phyloP scores from a whole-genome alignment of 2,113 vertebrate species.

The Pogona vitticeps region DNA sequence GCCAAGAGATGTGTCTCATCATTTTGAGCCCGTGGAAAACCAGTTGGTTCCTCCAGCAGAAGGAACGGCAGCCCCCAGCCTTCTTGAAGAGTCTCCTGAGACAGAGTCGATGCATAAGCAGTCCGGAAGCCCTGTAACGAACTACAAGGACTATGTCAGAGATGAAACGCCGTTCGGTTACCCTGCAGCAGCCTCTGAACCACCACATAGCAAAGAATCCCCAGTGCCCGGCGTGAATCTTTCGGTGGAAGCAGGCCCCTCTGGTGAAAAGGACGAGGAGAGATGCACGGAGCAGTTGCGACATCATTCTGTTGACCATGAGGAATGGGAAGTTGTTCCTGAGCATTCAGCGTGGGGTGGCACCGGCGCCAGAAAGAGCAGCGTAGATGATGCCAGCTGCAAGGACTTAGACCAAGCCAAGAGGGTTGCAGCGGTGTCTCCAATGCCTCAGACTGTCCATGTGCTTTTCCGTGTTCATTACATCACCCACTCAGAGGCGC shows the following conservation, averaged over 20 bases:
- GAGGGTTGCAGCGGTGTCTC: constrained; percentile 72
- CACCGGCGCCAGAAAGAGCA: constrained; percentile 13
- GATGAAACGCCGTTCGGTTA: rapidly evolving
- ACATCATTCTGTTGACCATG: constrained; percentile 32
- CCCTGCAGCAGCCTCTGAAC: neutral
- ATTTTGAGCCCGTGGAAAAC: neutral
- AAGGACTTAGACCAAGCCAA: constrained; percentile 60
- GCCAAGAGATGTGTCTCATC: neutral
- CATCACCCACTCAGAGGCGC: constrained; percentile 72
- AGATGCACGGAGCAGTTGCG: neutral
- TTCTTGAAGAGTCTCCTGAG: neutral
- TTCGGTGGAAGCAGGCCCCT: constrained; percentile 30
- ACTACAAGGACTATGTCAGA: neutral
- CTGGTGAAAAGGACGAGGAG: neutral
- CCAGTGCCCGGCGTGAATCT: constrained; percentile 17
- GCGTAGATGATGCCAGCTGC: constrained; percentile 24
- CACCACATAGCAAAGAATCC: constrained; percentile 28
- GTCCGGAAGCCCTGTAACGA: neutral
- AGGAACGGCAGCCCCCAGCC: neutral
- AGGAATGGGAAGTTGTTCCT: constrained; percentile 73
- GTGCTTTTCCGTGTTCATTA: constrained; percentile 90
- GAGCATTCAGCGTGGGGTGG: constrained; percentile 60
- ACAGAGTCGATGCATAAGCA: constrained; percentile 19
- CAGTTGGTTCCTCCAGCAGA: neutral
- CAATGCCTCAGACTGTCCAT: constrained; percentile 78